Evolutionary conservation across 2,797 vertebrate species (phyloP).

Genomic region (Enteromius mattozi): DNA sequence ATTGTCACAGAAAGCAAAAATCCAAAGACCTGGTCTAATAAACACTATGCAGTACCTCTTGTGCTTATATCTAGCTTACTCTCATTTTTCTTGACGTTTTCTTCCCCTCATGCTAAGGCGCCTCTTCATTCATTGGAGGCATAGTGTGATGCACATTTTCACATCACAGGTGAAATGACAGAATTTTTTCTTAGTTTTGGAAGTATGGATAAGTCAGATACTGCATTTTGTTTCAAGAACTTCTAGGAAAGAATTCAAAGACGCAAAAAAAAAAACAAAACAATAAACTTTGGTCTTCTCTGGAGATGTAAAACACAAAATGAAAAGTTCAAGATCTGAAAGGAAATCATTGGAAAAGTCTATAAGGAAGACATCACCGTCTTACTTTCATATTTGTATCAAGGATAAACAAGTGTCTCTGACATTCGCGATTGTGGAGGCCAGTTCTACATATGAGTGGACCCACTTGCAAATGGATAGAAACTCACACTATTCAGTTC

Average conservation of each 20-base stretch:
- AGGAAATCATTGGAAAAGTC: conserved; percentile 35
- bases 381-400: conserved; percentile 34
- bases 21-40: conserved; percentile 34
- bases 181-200: conserved; percentile 61
- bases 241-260: conserved; percentile 66
- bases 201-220: conserved; percentile 68
- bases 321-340: conserved; percentile 40
- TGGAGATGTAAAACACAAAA: conserved; percentile 66
- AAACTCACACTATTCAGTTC: conserved; percentile 14
- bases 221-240: conserved; percentile 62
- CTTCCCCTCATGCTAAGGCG: conserved; percentile 65
- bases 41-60: conserved; percentile 71
- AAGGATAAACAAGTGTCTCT: conserved; percentile 44
- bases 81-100: conserved; percentile 49
- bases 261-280: conserved; percentile 16
- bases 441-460: conserved; percentile 36
- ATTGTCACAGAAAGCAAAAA: conserved; percentile 18
- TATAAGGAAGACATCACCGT: conserved; percentile 54
- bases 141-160: conserved; percentile 59
- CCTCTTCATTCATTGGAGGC: conserved; percentile 66
- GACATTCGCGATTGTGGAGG: conserved; percentile 30
- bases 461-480: conserved; percentile 11
- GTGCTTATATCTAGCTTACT: conserved; percentile 68
- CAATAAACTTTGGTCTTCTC: conserved; percentile 75
- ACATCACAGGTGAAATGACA: conserved; percentile 70